phyloP scores from a whole-genome alignment of 1,140 invertebrate species.

The Trypoxylus dichotomus region DNA sequence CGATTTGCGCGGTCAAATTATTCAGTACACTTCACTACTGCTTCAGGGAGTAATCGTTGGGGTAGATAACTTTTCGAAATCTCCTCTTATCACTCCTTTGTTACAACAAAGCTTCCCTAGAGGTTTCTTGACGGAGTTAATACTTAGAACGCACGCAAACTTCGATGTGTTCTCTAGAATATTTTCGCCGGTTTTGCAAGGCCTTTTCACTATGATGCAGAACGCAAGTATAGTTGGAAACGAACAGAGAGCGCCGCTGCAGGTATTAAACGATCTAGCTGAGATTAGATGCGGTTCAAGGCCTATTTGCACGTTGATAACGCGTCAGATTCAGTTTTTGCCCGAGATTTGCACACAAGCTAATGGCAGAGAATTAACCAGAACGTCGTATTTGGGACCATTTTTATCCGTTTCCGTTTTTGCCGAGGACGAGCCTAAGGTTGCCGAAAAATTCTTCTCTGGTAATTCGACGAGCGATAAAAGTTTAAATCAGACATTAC shows the following conservation, averaged over 20 bases:
- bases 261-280: constrained; percentile 68
- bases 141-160: constrained; percentile 61
- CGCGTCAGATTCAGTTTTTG: constrained; percentile 73
- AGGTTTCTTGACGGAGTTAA: constrained; percentile 69
- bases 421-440: constrained; percentile 86
- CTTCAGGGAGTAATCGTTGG: constrained; percentile 56
- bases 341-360: constrained; percentile 71
- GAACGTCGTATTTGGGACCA: constrained; percentile 83
- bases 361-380: constrained; percentile 79
- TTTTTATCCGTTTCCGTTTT: constrained; percentile 90
- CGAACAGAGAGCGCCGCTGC: constrained; percentile 65
- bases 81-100: constrained; percentile 65
- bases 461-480: constrained; percentile 59
- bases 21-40: constrained; percentile 63
- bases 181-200: constrained; percentile 72
- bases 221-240: constrained; percentile 71
- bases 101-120: constrained; percentile 66
- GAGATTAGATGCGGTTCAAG: constrained; percentile 68
- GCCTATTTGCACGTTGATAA: constrained; percentile 79
- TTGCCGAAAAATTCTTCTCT: constrained; percentile 69
- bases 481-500: constrained; percentile 65
- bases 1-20: constrained; percentile 64
- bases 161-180: constrained; percentile 63
- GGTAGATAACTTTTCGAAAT: constrained; percentile 37
- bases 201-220: constrained; percentile 69